Conservation (phyloP, 2,113 vertebrate genomes). For the Climacteris rufus region DNA sequence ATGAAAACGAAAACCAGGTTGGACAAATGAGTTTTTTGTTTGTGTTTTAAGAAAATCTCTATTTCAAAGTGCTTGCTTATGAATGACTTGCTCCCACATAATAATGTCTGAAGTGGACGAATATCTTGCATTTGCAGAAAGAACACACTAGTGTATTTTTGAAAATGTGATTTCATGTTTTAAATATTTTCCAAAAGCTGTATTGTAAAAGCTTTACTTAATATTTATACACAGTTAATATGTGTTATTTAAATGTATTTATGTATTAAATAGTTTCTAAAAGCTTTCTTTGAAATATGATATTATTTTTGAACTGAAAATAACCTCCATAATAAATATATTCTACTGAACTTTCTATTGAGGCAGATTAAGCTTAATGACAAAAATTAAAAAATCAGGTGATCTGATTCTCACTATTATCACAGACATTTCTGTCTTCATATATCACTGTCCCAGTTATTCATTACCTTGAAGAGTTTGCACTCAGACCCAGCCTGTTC, state of each 20-base stretch:
- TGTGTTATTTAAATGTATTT: background rate
- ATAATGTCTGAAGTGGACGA: background rate
- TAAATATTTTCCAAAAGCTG: background rate
- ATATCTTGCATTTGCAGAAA: background rate
- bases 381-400: background rate
- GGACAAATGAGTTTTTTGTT: rapidly evolving
- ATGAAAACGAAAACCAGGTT: background rate
- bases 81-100: background rate
- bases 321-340: background rate
- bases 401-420: background rate
- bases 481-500: background rate
- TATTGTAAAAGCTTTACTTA: background rate
- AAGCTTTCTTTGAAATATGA: background rate
- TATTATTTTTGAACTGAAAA: background rate
- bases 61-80: background rate
- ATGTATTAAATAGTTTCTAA: background rate
- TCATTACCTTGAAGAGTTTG: background rate
- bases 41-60: background rate
- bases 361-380: background rate
- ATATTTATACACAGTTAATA: background rate
- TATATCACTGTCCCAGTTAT: background rate
- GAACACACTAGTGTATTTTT: rapidly evolving
- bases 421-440: background rate
- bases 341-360: background rate
- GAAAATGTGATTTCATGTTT: background rate